Evolutionary conservation across 2,888 invertebrate species (phyloP).

Genomic region (Lasius fuliginosus): DNA sequence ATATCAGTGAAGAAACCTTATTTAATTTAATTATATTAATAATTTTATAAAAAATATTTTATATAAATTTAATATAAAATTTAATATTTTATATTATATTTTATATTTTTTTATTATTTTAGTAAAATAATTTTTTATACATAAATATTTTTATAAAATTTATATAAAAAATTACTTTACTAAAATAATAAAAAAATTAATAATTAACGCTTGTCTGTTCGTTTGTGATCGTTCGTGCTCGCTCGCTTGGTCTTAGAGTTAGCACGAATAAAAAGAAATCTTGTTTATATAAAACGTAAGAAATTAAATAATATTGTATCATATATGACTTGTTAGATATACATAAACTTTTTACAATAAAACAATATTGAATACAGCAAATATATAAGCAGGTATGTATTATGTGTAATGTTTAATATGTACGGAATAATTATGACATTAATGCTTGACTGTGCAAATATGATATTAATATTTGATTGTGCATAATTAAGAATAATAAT

Average conservation of each 20-base stretch:
- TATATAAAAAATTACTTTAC: not conserved
- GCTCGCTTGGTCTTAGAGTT: not conserved
- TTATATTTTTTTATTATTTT: too few species aligned
- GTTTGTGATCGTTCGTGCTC: not conserved
- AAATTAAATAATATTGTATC: not conserved
- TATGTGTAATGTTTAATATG: not conserved
- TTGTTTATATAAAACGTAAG: not conserved
- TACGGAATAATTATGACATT: conserved; percentile 1
- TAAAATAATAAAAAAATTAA: not conserved
- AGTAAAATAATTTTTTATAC: not conserved
- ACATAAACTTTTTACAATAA: not conserved
- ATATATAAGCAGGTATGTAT: not conserved
- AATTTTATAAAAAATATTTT: too few species aligned
- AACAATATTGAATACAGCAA: not conserved
- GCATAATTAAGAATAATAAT: not conserved
- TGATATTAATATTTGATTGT: conserved; percentile 4
- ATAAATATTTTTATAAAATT: not conserved
- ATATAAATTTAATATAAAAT: too few species aligned
- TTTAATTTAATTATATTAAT: not conserved
- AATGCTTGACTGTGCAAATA: not conserved
- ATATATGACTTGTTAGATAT: not conserved
- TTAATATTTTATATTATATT: too few species aligned
- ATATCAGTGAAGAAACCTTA: not conserved
- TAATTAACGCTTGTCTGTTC: not conserved
- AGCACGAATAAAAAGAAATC: not conserved